phyloP scores from a whole-genome alignment of 2,888 invertebrate genomes.

The Cheilosia grossa region DNA sequence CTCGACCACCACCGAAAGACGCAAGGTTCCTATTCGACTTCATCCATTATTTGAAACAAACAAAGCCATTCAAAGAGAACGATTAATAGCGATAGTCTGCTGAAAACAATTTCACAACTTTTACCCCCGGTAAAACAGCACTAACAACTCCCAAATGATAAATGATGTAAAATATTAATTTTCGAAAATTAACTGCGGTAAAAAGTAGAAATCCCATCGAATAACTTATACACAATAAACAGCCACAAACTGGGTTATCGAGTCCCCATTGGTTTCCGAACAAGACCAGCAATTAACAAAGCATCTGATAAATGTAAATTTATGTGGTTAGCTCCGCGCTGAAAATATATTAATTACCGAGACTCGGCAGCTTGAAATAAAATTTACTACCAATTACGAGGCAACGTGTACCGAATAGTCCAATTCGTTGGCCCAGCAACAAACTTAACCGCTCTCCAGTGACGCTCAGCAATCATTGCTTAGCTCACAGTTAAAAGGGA shows the following conservation, averaged over 20 bases:
- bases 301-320: constrained; percentile 41
- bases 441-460: too few relatives aligned
- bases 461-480: constrained; percentile 6
- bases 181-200: constrained; percentile 41
- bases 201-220: constrained; percentile 21
- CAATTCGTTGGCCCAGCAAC: background rate
- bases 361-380: constrained; percentile 22
- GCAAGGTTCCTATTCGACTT: background rate
- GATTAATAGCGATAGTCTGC: background rate
- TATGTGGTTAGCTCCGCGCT: constrained; percentile 21
- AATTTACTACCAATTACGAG: constrained; percentile 51
- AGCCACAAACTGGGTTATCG: constrained; percentile 15
- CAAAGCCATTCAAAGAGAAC: background rate
- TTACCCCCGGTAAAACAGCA: constrained; percentile 5
- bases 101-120: constrained; percentile 42
- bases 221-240: constrained; percentile 43
- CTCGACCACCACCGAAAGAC: too few relatives aligned
- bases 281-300: constrained; percentile 39
- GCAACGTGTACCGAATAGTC: background rate
- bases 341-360: constrained; percentile 57
- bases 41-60: background rate
- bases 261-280: constrained; percentile 14
- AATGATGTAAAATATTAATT: constrained; percentile 55
- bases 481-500: constrained; percentile 12
- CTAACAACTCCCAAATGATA: constrained; percentile 38